Evolutionary conservation across 2,888 invertebrate species (phyloP).

Genomic region (Cremastinae sp.): DNA sequence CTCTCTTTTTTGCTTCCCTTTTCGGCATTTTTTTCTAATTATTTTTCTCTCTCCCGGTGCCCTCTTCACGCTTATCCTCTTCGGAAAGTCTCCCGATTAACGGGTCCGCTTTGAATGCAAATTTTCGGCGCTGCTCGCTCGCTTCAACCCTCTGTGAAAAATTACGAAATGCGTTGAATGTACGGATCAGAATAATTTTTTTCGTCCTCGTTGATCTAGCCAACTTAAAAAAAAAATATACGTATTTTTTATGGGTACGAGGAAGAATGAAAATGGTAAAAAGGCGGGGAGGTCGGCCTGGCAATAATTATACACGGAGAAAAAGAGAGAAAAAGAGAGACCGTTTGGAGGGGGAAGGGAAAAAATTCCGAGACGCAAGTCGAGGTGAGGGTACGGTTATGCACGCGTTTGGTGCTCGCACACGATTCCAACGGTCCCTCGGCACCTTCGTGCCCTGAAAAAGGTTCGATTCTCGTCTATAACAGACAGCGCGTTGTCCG

Average conservation of each 20-base stretch:
- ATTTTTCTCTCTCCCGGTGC: not conserved
- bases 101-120: conserved; percentile 24
- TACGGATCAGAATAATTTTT: not conserved
- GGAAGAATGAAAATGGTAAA: not conserved
- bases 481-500: conserved; percentile 24
- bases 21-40: conserved; percentile 18
- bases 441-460: conserved; percentile 52
- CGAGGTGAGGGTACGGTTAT: conserved; percentile 59
- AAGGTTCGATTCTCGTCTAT: conserved; percentile 48
- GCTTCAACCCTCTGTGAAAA: conserved; percentile 16
- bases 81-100: conserved; percentile 26
- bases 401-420: conserved; percentile 19
- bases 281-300: conserved; percentile 29
- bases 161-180: not conserved
- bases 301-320: conserved; percentile 44
- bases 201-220: not conserved
- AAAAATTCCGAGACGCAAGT: conserved; percentile 40
- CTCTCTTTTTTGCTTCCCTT: no score
- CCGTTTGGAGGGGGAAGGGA: not conserved
- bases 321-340: not conserved
- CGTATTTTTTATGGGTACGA: not conserved
- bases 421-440: conserved; percentile 53
- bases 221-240: no score
- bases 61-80: not conserved
- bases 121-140: not conserved